These are phyloP conservation scores for Ascaphus truei DNA, from an alignment of 2,113 vertebrate species.

Conservation along the genomic window DNA sequence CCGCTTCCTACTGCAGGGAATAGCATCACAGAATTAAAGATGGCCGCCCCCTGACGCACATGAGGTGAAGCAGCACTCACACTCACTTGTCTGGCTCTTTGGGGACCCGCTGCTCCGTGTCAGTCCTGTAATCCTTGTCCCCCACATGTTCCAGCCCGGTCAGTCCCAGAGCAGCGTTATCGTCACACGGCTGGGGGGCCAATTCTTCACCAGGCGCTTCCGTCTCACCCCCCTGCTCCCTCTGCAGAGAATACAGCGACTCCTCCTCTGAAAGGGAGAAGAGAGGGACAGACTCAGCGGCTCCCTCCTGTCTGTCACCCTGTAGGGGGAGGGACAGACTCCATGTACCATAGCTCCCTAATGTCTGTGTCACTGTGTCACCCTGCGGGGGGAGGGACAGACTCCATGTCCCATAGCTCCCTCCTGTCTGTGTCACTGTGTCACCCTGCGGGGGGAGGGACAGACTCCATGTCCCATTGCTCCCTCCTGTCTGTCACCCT, in stretches of 20 bases:
- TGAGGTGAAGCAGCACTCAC: too few relatives aligned
- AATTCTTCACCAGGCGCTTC: neutral
- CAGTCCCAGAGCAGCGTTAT: neutral
- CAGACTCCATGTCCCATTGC: too few relatives aligned
- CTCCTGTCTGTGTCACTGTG: too few relatives aligned
- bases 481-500: too few relatives aligned
- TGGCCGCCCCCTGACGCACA: too few relatives aligned
- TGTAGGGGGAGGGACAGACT: neutral
- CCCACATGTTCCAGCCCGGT: neutral
- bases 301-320: neutral
- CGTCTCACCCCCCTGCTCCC: conserved; percentile 5
- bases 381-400: too few relatives aligned
- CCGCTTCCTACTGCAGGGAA: too few relatives aligned
- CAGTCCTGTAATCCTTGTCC: conserved; percentile 34
- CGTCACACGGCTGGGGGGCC: neutral
- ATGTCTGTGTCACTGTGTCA: too few relatives aligned
- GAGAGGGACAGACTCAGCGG: neutral
- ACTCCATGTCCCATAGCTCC: too few relatives aligned
- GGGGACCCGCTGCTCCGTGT: neutral
- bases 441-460: too few relatives aligned
- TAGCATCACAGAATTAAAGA: too few relatives aligned
- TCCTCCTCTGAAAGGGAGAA: conserved; percentile 41
- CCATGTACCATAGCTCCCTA: too few relatives aligned
- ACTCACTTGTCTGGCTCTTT: conserved; percentile 58
- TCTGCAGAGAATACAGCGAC: conserved; percentile 9